A percentile compares a stretch with the other conserved stretches of the same genome.
Conservation (phyloP, 2,113 vertebrate genomes). For the Garra rufa region DNA sequence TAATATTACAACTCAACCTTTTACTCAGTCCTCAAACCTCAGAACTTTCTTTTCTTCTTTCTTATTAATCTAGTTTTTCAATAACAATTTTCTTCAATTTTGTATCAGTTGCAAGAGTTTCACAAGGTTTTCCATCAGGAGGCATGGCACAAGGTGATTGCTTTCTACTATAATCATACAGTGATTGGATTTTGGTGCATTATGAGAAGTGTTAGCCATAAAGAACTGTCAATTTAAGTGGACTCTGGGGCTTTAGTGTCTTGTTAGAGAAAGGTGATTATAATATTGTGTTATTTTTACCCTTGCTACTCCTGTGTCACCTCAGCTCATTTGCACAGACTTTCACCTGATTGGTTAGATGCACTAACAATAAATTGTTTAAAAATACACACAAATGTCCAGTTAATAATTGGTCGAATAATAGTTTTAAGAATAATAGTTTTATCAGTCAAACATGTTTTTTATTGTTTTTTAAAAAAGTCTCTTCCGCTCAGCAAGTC, state of each 20-base stretch:
- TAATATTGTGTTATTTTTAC: slow-evolving; percentile 8
- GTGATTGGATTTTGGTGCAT: slow-evolving; percentile 34
- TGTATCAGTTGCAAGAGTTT: not conserved
- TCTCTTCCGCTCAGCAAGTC: too few species aligned
- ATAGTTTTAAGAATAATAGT: too few species aligned
- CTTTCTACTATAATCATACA: slow-evolving; percentile 28
- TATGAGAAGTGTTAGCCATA: slow-evolving; percentile 8
- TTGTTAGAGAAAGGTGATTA: slow-evolving; percentile 33
- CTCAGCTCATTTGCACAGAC: not conserved
- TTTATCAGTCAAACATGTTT: too few species aligned
- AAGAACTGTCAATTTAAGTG: slow-evolving; percentile 9
- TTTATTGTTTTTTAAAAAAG: too few species aligned
- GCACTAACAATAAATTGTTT: not conserved
- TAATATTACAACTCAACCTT: not conserved
- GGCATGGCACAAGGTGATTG: not conserved
- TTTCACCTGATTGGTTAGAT: not conserved
- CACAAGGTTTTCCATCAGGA: not conserved
- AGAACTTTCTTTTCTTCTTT: not conserved
- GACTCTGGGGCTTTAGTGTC: slow-evolving; percentile 24
- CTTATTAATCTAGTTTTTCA: not conserved
- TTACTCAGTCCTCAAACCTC: too few species aligned
- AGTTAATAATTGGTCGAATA: not conserved
- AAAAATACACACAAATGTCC: not conserved
- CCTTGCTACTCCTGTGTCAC: slow-evolving; percentile 9
- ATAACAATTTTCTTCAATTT: not conserved